Evolutionary conservation across 2,888 invertebrate species (phyloP).

Genomic region (Agrilus biguttatus): DNA sequence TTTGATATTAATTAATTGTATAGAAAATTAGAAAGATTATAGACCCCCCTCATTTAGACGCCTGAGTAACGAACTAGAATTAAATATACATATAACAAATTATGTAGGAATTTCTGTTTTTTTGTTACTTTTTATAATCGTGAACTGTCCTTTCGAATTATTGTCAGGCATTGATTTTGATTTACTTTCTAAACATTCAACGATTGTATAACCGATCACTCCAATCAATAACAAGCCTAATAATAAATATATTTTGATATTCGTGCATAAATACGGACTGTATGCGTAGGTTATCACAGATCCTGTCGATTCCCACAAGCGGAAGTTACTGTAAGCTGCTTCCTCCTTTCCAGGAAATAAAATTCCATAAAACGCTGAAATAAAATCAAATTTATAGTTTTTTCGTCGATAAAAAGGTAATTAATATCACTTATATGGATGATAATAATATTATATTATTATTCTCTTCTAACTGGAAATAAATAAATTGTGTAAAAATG

Average conservation of each 20-base stretch:
- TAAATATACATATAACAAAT: too few species aligned
- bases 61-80: too few species aligned
- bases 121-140: conserved; percentile 7
- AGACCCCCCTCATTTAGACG: too few species aligned
- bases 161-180: conserved; percentile 24
- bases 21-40: too few species aligned
- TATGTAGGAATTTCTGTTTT: too few species aligned
- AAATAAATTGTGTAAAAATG: too few species aligned
- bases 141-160: conserved; percentile 14
- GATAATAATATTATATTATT: too few species aligned
- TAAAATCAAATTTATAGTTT: background rate
- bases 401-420: background rate
- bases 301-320: conserved; percentile 83
- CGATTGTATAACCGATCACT: conserved; percentile 56
- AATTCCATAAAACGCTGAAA: conserved; percentile 66
- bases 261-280: conserved; percentile 62
- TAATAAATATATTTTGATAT: conserved; percentile 54
- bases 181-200: conserved; percentile 44
- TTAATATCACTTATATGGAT: too few species aligned
- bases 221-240: conserved; percentile 55
- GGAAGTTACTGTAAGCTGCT: conserved; percentile 84
- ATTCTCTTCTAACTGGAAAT: too few species aligned
- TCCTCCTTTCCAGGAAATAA: conserved; percentile 75
- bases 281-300: conserved; percentile 75
- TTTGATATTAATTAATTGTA: too few species aligned